Evolutionary conservation across 2,888 invertebrate genomes (phyloP).

Genomic region (Colostygia pectinataria): DNA sequence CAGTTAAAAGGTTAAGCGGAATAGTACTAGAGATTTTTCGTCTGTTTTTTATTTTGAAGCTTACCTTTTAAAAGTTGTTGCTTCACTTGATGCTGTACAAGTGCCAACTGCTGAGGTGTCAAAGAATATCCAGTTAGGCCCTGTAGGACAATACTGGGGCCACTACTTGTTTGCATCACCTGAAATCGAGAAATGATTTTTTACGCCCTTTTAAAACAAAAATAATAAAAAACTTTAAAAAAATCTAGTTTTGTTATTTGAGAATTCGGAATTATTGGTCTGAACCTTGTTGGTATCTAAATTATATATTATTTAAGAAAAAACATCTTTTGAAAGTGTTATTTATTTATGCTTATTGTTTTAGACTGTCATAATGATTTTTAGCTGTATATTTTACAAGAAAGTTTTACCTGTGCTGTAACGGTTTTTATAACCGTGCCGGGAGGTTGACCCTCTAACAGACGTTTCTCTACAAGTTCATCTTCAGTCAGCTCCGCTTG

Average conservation of each 20-base stretch:
- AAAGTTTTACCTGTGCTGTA: conserved; percentile 86
- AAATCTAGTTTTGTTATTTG: too few species aligned
- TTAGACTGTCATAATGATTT: too few species aligned
- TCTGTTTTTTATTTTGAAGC: conserved; percentile 19
- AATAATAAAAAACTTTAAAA: too few species aligned
- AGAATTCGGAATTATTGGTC: too few species aligned
- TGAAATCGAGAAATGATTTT: conserved; percentile 38
- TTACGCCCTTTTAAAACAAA: too few species aligned
- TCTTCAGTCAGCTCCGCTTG: conserved; percentile 68
- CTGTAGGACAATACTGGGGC: conserved; percentile 93
- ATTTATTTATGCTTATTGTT: too few species aligned
- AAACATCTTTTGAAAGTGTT: too few species aligned
- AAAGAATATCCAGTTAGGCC: conserved; percentile 92
- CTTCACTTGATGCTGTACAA: conserved; percentile 95
- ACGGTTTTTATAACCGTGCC: conserved; percentile 94
- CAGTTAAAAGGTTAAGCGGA: neutral
- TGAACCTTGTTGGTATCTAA: too few species aligned
- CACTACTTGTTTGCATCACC: conserved; percentile 92
- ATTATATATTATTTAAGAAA: too few species aligned
- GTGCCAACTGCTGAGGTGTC: conserved; percentile 90
- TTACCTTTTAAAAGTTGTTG: conserved; percentile 93
- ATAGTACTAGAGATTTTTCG: too few species aligned
- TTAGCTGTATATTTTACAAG: neutral
- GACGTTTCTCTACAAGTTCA: conserved; percentile 86
- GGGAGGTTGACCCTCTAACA: conserved; percentile 91